Conservation (phyloP, 2,888 invertebrate genomes). For the Agrilus cyanescens region DNA sequence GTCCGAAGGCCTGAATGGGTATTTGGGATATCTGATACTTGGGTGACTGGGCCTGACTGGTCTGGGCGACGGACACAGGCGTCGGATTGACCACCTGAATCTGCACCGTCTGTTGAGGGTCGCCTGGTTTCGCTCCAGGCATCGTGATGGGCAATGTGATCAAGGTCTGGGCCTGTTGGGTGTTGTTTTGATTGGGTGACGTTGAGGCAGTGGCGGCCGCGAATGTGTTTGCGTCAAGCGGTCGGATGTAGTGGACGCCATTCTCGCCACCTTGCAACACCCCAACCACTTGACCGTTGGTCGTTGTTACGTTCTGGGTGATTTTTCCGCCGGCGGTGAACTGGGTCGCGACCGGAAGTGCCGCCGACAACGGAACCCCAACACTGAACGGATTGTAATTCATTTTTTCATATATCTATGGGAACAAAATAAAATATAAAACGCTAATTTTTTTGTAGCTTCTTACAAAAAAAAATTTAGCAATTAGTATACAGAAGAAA, state of each 20-base stretch:
- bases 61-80: slow-evolving; percentile 26
- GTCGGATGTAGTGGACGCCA: slow-evolving; percentile 62
- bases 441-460: not conserved
- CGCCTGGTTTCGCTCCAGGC: slow-evolving; percentile 62
- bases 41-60: slow-evolving; percentile 43
- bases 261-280: slow-evolving; percentile 59
- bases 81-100: slow-evolving; percentile 46
- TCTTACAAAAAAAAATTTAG: no score
- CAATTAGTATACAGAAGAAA: no score
- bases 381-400: slow-evolving; percentile 64
- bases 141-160: slow-evolving; percentile 70
- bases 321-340: slow-evolving; percentile 53
- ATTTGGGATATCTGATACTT: slow-evolving; percentile 66
- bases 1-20: slow-evolving; percentile 63
- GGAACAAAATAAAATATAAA: slow-evolving; percentile 11
- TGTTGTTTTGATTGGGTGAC: slow-evolving; percentile 25
- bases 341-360: slow-evolving; percentile 49
- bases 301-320: slow-evolving; percentile 55
- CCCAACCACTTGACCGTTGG: slow-evolving; percentile 58
- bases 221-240: slow-evolving; percentile 43
- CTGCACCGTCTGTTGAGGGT: slow-evolving; percentile 67
- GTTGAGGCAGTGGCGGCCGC: slow-evolving; percentile 31
- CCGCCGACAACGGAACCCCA: slow-evolving; percentile 45
- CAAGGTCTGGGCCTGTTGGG: slow-evolving; percentile 46
- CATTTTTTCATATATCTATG: slow-evolving; percentile 39